These are phyloP conservation scores for Mungos mungo DNA, from an alignment of 2,113 vertebrate genomes.

Conservation along the genomic window DNA sequence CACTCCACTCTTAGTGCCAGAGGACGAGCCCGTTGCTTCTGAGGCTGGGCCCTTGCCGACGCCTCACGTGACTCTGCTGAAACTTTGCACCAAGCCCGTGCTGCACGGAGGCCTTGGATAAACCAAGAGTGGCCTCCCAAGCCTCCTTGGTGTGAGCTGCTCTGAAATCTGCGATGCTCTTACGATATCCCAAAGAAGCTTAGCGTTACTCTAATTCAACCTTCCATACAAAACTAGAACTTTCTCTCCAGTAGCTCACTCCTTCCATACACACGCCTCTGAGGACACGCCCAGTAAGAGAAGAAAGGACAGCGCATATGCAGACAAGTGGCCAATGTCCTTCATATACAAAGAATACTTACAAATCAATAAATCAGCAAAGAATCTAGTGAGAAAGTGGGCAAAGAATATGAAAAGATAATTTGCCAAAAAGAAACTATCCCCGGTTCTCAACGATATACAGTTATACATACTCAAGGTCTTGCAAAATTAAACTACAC, in stretches of 20 bases:
- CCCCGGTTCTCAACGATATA: too few species aligned
- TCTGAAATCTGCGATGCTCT: background rate
- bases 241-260: too few species aligned
- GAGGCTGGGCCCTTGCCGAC: fast-evolving
- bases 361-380: background rate
- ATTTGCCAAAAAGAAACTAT: background rate
- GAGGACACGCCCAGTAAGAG: background rate
- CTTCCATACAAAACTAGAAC: background rate
- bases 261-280: background rate
- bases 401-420: background rate
- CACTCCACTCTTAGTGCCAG: background rate
- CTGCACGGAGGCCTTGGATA: fast-evolving
- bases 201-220: background rate
- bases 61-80: background rate
- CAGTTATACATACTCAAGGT: background rate
- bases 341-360: background rate
- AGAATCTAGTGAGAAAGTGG: background rate
- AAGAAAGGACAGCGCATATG: background rate
- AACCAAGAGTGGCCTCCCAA: fast-evolving
- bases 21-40: too few species aligned
- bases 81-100: fast-evolving
- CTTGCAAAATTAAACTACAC: background rate
- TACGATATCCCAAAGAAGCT: background rate
- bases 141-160: too few species aligned
- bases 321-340: background rate